These are phyloP conservation scores for Hyla sarda DNA, from an alignment of 2,113 vertebrate species.

Conservation along the genomic window DNA sequence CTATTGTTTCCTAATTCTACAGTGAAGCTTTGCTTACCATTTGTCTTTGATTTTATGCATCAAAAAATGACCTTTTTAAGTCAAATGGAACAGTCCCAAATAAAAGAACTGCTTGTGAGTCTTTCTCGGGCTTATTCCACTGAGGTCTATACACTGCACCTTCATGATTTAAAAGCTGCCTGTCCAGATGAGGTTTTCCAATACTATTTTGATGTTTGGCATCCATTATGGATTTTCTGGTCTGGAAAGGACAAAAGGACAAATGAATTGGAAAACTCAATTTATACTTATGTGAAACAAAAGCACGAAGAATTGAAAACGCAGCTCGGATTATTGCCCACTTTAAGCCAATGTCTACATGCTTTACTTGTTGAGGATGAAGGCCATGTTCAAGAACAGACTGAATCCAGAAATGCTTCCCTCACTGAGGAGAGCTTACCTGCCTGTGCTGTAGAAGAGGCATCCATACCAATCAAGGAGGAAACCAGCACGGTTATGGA, in stretches of 20 bases:
- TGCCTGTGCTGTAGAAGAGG: background rate
- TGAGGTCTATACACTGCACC: constrained; percentile 57
- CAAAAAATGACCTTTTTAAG: constrained; percentile 67
- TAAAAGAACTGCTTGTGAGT: constrained; percentile 66
- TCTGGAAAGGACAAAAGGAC: constrained; percentile 37
- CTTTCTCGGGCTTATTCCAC: constrained; percentile 61
- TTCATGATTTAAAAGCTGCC: constrained; percentile 63
- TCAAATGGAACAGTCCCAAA: constrained; percentile 63
- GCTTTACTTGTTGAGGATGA: constrained; percentile 38
- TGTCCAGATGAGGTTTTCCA: constrained; percentile 66
- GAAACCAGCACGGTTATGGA: background rate
- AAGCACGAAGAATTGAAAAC: constrained; percentile 27
- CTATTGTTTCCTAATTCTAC: constrained; percentile 63
- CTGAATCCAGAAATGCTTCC: constrained; percentile 35
- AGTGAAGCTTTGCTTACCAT: constrained; percentile 66
- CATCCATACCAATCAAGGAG: background rate
- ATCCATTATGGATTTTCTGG: constrained; percentile 68
- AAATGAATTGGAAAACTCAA: constrained; percentile 29
- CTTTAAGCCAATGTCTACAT: constrained; percentile 46
- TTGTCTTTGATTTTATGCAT: constrained; percentile 67
- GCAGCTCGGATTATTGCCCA: constrained; percentile 31
- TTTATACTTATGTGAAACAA: constrained; percentile 27
- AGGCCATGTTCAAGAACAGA: constrained; percentile 2
- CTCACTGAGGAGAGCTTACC: constrained; percentile 1
- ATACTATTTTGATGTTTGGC: constrained; percentile 68